Evolutionary conservation across 2,113 vertebrate species (phyloP).

Genomic region (Fukomys damarensis): DNA sequence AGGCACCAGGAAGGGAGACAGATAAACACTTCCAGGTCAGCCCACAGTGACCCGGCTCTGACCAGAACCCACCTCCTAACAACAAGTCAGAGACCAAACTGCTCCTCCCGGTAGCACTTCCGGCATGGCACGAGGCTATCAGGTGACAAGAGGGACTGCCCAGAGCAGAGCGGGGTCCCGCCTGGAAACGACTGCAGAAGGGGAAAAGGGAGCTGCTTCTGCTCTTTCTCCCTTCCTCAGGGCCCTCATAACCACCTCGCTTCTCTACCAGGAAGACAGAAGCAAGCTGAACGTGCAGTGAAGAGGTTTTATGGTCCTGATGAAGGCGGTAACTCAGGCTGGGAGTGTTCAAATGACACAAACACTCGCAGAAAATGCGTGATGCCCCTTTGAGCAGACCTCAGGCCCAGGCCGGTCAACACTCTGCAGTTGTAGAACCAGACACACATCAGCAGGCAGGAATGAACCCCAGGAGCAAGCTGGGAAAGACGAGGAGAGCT

Average conservation of each 20-base stretch:
- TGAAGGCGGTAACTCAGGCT: background rate
- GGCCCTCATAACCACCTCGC: background rate
- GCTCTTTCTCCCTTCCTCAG: background rate
- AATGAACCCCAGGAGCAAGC: background rate
- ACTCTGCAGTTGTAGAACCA: slow-evolving; percentile 1
- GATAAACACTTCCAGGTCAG: background rate
- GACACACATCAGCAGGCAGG: slow-evolving; percentile 1
- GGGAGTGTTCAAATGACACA: background rate
- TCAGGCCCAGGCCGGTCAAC: background rate
- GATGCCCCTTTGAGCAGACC: background rate
- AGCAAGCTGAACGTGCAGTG: background rate
- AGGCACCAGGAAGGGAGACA: background rate
- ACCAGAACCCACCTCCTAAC: background rate
- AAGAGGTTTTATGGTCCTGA: background rate
- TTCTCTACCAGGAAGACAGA: background rate
- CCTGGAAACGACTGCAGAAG: background rate
- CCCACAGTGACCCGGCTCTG: background rate
- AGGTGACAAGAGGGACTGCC: background rate
- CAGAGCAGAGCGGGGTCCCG: background rate
- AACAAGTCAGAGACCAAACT: background rate
- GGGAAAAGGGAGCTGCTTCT: background rate
- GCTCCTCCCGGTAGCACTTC: background rate
- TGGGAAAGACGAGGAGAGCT: too few species aligned
- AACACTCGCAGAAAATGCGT: background rate
- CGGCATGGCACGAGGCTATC: background rate